Percentiles rank a stretch among this genome's conserved stretches.
These are phyloP conservation scores for Andrena minutula DNA, from an alignment of 2,888 invertebrate species.

Conservation along the genomic window DNA sequence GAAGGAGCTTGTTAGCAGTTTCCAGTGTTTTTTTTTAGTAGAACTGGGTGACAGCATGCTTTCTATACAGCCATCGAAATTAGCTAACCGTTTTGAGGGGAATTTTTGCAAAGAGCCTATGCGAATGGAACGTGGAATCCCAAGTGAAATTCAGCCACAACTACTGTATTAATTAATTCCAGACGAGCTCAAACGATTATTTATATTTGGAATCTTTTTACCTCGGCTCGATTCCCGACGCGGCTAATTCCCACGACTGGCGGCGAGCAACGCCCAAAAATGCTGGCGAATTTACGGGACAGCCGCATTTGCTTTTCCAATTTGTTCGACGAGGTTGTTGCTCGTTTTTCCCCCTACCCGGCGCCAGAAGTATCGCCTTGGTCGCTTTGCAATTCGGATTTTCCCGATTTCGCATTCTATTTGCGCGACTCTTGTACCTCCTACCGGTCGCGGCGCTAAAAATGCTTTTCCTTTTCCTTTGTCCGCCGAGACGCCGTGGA, in stretches of 20 bases:
- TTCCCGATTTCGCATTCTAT: constrained; percentile 51
- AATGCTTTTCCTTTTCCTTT: background rate
- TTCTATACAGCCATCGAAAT: background rate
- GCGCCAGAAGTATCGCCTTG: constrained; percentile 61
- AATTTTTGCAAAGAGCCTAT: background rate
- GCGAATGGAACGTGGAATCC: constrained; percentile 13
- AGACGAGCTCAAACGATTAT: background rate
- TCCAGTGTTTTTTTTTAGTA: background rate
- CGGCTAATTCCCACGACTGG: constrained; percentile 42
- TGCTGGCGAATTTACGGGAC: constrained; percentile 55
- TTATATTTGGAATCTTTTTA: constrained; percentile 9
- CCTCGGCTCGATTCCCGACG: constrained; percentile 2
- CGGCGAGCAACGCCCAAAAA: constrained; percentile 36
- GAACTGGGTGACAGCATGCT: no score
- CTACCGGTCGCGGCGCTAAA: constrained; percentile 17
- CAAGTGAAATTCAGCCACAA: background rate
- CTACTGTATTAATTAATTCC: constrained; percentile 23
- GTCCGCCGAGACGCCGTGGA: background rate
- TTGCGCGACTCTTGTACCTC: constrained; percentile 32
- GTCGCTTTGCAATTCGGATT: constrained; percentile 68
- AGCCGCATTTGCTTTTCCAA: constrained; percentile 65
- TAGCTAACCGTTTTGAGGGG: background rate
- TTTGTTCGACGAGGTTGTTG: constrained; percentile 56
- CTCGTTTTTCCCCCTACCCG: constrained; percentile 44
- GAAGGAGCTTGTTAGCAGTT: constrained; percentile 4